phyloP scores from a whole-genome alignment of 2,888 invertebrate genomes.

The Ctenicera cuprea region DNA sequence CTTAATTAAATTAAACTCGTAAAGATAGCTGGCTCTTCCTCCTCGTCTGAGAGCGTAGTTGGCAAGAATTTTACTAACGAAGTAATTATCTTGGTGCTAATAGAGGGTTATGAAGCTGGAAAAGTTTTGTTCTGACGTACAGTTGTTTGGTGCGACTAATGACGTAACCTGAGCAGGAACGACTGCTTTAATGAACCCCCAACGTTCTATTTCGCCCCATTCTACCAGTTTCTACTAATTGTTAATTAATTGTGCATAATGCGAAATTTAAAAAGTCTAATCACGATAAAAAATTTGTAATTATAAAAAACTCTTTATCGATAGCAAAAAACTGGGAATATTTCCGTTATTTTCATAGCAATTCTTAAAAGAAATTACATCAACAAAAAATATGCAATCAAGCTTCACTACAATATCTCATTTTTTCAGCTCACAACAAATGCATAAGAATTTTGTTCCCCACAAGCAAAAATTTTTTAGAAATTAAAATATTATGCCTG shows the following conservation, averaged over 20 bases:
- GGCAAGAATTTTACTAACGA: slow-evolving; percentile 72
- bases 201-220: slow-evolving; percentile 40
- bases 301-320: no score
- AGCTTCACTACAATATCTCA: no score
- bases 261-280: neutral
- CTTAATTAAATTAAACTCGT: slow-evolving; percentile 71
- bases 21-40: slow-evolving; percentile 63
- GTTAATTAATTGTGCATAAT: slow-evolving; percentile 42
- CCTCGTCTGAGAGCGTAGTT: slow-evolving; percentile 64
- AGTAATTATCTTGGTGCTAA: slow-evolving; percentile 72
- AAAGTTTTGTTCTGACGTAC: slow-evolving; percentile 69
- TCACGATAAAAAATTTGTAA: neutral
- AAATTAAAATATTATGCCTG: no score
- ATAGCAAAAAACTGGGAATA: no score
- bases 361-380: no score
- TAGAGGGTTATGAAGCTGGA: slow-evolving; percentile 67
- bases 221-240: slow-evolving; percentile 38
- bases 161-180: slow-evolving; percentile 76
- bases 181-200: slow-evolving; percentile 51
- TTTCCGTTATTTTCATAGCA: no score
- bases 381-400: no score
- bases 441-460: no score
- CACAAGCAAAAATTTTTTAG: no score
- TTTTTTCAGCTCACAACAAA: no score
- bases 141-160: slow-evolving; percentile 77